Evolutionary conservation across 2,113 vertebrate genomes (phyloP).

Genomic region (Cebidichthys violaceus): DNA sequence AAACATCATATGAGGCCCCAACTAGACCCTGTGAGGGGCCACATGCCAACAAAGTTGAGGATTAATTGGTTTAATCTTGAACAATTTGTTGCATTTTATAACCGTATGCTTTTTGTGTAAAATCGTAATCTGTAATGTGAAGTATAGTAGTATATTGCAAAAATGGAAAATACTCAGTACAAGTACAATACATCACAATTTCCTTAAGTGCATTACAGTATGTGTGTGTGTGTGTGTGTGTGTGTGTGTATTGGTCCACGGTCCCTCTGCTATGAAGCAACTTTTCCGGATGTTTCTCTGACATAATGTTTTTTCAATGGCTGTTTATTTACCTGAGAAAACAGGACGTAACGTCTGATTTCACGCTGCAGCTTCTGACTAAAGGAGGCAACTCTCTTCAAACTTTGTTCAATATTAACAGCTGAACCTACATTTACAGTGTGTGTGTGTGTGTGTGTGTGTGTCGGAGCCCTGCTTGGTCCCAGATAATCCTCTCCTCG

Average conservation of each 20-base stretch:
- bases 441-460: slow-evolving; percentile 40
- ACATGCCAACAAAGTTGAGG: background rate
- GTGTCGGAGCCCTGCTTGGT: slow-evolving; percentile 53
- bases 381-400: slow-evolving; percentile 45
- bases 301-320: slow-evolving; percentile 57
- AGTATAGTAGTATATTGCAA: background rate
- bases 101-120: background rate
- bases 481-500: slow-evolving; percentile 68
- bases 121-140: no score
- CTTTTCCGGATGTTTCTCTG: slow-evolving; percentile 54
- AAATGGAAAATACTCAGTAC: background rate
- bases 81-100: background rate
- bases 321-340: slow-evolving; percentile 79
- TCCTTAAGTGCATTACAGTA: background rate
- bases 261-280: background rate
- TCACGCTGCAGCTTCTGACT: slow-evolving; percentile 20
- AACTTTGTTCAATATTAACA: slow-evolving; percentile 73
- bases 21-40: background rate
- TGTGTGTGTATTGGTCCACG: background rate
- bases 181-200: background rate
- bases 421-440: slow-evolving; percentile 24
- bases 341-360: slow-evolving; percentile 54
- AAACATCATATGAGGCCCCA: background rate
- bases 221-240: slow-evolving; percentile 2
- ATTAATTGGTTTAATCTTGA: background rate